Evolutionary conservation across 2,888 invertebrate species (phyloP).

Genomic region (Tenthredo livida): DNA sequence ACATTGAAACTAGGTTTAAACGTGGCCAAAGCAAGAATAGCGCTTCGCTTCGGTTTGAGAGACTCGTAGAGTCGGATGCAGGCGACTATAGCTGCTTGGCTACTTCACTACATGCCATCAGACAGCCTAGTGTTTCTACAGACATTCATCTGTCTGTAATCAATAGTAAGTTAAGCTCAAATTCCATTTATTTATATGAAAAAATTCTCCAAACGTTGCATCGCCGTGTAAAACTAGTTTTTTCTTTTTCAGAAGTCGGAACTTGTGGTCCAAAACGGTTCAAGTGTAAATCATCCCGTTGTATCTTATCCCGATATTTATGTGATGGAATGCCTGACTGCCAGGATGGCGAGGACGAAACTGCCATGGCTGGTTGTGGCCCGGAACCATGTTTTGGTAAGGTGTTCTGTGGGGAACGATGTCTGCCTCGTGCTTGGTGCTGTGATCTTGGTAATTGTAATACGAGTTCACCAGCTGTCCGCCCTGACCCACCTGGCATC

Average conservation of each 20-base stretch:
- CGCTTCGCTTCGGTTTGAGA: constrained; percentile 66
- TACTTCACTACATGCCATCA: constrained; percentile 54
- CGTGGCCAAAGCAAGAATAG: constrained; percentile 61
- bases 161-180: constrained; percentile 61
- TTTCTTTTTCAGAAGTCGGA: constrained; percentile 58
- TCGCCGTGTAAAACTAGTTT: not conserved
- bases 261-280: constrained; percentile 70
- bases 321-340: constrained; percentile 81
- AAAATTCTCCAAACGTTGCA: not conserved
- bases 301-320: constrained; percentile 79
- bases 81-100: constrained; percentile 69
- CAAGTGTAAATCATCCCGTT: constrained; percentile 72
- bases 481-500: constrained; percentile 52
- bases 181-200: not conserved
- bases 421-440: constrained; percentile 80
- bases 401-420: constrained; percentile 79
- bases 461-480: constrained; percentile 51
- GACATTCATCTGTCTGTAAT: constrained; percentile 64
- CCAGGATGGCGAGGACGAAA: constrained; percentile 80
- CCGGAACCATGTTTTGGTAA: constrained; percentile 78
- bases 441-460: constrained; percentile 76
- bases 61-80: constrained; percentile 65
- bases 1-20: constrained; percentile 59
- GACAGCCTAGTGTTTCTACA: constrained; percentile 57
- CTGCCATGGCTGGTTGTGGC: constrained; percentile 73